Percentiles rank a stretch among this genome's conserved stretches.
Evolutionary conservation across 2,797 vertebrate genomes (phyloP).

Genomic region (Coilia nasus): DNA sequence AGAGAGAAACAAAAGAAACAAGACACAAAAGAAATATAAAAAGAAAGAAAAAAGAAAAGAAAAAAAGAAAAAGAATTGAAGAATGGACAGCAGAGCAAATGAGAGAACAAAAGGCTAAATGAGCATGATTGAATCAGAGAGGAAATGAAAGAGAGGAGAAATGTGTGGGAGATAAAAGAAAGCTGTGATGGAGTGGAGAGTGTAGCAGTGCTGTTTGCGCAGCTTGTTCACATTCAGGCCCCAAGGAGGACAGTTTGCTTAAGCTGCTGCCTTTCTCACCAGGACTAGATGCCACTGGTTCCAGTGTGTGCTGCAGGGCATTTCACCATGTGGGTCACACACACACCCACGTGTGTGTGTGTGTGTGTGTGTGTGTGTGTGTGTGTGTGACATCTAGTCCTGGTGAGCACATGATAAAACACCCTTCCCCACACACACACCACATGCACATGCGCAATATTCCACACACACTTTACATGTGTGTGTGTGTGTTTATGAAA

Average conservation of each 20-base stretch:
- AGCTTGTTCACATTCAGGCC: constrained; percentile 67
- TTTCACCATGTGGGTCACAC: background rate
- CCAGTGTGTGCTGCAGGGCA: background rate
- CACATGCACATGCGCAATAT: no score
- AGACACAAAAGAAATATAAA: background rate
- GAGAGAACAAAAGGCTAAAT: background rate
- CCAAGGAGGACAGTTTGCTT: constrained; percentile 63
- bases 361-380: constrained; percentile 11
- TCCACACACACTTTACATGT: background rate
- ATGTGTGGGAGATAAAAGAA: background rate
- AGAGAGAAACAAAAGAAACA: background rate
- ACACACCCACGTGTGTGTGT: background rate
- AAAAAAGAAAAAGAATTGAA: background rate
- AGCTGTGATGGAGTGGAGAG: constrained; percentile 40
- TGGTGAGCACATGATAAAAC: no score
- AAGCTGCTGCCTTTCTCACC: constrained; percentile 73
- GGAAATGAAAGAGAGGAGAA: background rate
- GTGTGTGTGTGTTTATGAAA: background rate
- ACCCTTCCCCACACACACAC: no score
- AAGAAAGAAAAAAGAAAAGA: background rate
- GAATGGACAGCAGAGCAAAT: background rate
- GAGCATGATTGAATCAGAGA: background rate
- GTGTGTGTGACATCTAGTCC: background rate
- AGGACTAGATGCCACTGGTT: constrained; percentile 14
- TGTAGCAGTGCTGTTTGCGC: constrained; percentile 62